These are phyloP conservation scores for Ptilorrhoa leucosticta DNA, from an alignment of 2,113 vertebrate species.

Conservation along the genomic window DNA sequence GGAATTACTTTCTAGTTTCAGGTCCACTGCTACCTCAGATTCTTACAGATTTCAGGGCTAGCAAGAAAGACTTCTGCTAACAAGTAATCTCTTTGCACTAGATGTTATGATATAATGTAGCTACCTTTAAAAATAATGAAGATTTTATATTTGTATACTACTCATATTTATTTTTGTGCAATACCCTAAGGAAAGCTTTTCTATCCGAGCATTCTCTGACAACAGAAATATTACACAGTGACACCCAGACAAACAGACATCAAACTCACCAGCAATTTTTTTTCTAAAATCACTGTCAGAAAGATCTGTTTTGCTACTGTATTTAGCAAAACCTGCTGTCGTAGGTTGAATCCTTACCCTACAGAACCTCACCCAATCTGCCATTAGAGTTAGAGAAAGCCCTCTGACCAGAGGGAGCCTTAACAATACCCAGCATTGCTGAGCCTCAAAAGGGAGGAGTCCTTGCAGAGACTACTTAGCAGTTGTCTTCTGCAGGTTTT, in stretches of 20 bases:
- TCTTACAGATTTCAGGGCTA: not conserved
- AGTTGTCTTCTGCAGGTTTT: not conserved
- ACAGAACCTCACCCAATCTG: not conserved
- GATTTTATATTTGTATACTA: not conserved
- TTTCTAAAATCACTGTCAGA: not conserved
- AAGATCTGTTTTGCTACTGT: not conserved
- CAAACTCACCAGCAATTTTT: rapidly evolving
- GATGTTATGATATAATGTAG: not conserved
- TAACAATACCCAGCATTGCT: rapidly evolving
- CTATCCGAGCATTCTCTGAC: not conserved
- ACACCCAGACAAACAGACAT: not conserved
- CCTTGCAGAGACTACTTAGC: not conserved
- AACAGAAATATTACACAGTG: not conserved
- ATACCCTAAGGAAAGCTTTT: not conserved
- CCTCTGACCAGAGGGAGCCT: not conserved
- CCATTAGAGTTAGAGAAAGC: not conserved
- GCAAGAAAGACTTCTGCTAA: not conserved
- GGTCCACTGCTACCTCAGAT: not conserved
- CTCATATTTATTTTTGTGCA: not conserved
- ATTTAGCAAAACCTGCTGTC: not conserved
- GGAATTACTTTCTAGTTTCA: not conserved
- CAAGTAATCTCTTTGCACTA: not conserved
- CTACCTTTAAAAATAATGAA: not conserved
- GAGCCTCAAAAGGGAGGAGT: not conserved
- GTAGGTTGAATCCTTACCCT: not conserved